Conservation (phyloP, 2,113 vertebrate genomes). For the Oriolus oriolus region DNA sequence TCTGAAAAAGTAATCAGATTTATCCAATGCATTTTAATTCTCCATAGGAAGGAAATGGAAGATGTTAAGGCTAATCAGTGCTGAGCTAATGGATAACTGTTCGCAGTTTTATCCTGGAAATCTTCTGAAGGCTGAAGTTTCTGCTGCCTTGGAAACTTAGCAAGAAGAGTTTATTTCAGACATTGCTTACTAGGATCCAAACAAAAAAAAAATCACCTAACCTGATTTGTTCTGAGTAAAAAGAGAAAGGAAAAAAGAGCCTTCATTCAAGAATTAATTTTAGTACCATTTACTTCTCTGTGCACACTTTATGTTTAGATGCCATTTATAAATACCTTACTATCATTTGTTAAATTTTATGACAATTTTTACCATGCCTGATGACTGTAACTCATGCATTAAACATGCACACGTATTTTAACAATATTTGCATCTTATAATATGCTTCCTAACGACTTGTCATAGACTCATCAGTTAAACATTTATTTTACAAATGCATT, state of each 20-base stretch:
- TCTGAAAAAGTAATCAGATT: neutral
- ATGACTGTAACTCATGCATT: slow-evolving; percentile 68
- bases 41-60: neutral
- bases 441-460: slow-evolving; percentile 62
- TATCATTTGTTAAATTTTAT: slow-evolving; percentile 67
- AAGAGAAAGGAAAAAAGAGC: neutral
- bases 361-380: slow-evolving; percentile 53
- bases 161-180: neutral
- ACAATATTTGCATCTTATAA: slow-evolving; percentile 75
- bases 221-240: neutral
- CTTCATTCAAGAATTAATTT: slow-evolving; percentile 29
- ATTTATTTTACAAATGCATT: slow-evolving; percentile 65
- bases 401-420: slow-evolving; percentile 73
- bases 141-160: neutral
- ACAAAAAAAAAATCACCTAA: neutral
- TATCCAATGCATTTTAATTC: neutral
- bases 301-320: slow-evolving; percentile 30
- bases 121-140: neutral
- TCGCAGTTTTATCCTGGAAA: neutral
- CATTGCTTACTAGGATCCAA: neutral
- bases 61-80: neutral
- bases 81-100: neutral
- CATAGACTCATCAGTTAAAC: slow-evolving; percentile 52
- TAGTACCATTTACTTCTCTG: slow-evolving; percentile 40
- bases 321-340: slow-evolving; percentile 69